These are phyloP conservation scores for Anolis sagrei DNA, from an alignment of 2,113 vertebrate species.

Conservation along the genomic window DNA sequence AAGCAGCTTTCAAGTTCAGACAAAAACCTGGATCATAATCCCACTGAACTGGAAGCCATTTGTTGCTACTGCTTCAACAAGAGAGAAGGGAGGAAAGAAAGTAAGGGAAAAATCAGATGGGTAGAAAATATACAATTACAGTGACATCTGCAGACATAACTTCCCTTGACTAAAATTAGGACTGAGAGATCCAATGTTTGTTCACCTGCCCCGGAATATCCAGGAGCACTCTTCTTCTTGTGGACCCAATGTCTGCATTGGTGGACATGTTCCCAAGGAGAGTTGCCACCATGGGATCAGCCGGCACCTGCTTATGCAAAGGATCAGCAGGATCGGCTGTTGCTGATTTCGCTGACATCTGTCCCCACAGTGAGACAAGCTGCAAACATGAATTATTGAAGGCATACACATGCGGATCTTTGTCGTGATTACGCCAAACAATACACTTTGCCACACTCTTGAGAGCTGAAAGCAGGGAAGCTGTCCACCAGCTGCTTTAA, in stretches of 20 bases:
- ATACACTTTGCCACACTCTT: conserved; percentile 70
- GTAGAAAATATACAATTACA: background rate
- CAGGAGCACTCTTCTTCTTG: conserved; percentile 35
- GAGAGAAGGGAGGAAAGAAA: background rate
- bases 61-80: too few relatives aligned
- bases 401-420: conserved; percentile 79
- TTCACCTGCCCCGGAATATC: background rate
- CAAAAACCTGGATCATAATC: too few relatives aligned
- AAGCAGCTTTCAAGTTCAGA: too few relatives aligned
- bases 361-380: conserved; percentile 88
- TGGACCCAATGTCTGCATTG: conserved; percentile 31
- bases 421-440: conserved; percentile 76
- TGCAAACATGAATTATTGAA: conserved; percentile 87
- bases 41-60: too few relatives aligned
- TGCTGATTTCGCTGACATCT: conserved; percentile 93
- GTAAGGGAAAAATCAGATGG: background rate
- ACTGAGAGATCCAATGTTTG: background rate
- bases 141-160: background rate
- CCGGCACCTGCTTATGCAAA: conserved; percentile 80
- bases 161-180: background rate
- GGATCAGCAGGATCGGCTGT: conserved; percentile 92
- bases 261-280: conserved; percentile 74
- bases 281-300: conserved; percentile 79
- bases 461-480: conserved; percentile 65
- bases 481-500: conserved; percentile 72